These are phyloP conservation scores for Sebastes steindachneri DNA, from an alignment of 2,797 vertebrate genomes.

Conservation along the genomic window DNA sequence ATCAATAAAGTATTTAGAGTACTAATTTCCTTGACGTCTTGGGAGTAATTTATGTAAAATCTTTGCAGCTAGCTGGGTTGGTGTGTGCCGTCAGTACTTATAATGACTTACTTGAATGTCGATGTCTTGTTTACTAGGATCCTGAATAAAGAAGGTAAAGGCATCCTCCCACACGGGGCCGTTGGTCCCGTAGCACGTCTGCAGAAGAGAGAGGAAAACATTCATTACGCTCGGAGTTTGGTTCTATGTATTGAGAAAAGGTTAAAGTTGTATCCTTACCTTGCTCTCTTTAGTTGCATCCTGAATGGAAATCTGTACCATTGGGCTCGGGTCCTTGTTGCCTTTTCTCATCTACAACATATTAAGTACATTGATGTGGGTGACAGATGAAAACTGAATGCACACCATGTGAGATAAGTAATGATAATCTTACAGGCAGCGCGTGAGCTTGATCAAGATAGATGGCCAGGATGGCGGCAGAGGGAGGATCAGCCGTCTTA, in stretches of 20 bases:
- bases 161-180: slow-evolving; percentile 91
- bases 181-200: slow-evolving; percentile 87
- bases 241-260: neutral
- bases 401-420: neutral
- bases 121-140: slow-evolving; percentile 89
- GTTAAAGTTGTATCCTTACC: slow-evolving; percentile 65
- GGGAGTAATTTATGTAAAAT: neutral
- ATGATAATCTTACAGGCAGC: slow-evolving; percentile 86
- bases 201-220: neutral
- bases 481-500: slow-evolving; percentile 86
- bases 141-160: slow-evolving; percentile 94
- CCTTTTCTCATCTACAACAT: slow-evolving; percentile 89
- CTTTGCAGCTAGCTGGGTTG: neutral
- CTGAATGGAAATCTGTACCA: slow-evolving; percentile 91
- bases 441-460: slow-evolving; percentile 91
- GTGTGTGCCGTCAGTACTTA: neutral
- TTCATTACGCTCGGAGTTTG: neutral
- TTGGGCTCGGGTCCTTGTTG: slow-evolving; percentile 89
- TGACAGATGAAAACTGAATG: neutral
- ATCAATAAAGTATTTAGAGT: neutral
- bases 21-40: neutral
- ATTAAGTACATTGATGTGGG: neutral
- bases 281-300: slow-evolving; percentile 91
- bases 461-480: slow-evolving; percentile 90
- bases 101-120: slow-evolving; percentile 86